Base-by-base conservation (phyloP, 2,113 vertebrate species). In the Petrocephalus microphthalmus region DNA sequence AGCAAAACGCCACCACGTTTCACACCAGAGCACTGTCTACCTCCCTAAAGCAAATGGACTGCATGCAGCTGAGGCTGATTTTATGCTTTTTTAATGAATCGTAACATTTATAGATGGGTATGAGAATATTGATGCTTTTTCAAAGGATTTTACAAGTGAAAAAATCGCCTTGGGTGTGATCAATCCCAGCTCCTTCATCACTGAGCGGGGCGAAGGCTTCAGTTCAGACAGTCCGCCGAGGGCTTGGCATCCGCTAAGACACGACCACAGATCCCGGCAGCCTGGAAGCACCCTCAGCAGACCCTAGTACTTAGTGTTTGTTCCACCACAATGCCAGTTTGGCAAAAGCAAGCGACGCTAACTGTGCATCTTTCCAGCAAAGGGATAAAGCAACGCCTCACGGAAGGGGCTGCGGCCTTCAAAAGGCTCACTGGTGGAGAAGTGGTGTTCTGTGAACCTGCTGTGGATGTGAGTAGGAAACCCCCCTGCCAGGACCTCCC, bases 31-130 rank as follows among this genome's bases (percentile, higher is more conserved):
- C 5, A 49, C 49, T 33, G 52, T 85, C 25, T 85, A 56, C 25
- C 56, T 56, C n/a, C 15, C 84, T 56, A 56, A 56, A 85, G 84
- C 51, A 54, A 85, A 85, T 54, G 49, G 49, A 85, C 52, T 85
- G 29, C 51, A 85, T 85, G 52, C 52, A 19, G 29, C 7, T 52
- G 84, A 54, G 13, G 29, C 42, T 54, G 15, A 54, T 25, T 1
- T 20, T 54, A 6, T 5, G 25, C 8, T 52, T 53, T 51, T 85
- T 56, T 85, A n/a, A 85, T 53, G 52, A 7, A 54, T 47, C 7
- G 33, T 49, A 33, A 54, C 37, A 49, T 83, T 83, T 22, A 83
- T 49, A 22, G 45, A 83, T 49, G 45, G 7, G 3, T 83, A n/a
- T 45, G 7, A 47, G 45, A 83, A 83, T 49, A 42, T 49, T 13